Conservation (phyloP, 2,888 invertebrate genomes). For the Bellardia bayeri region DNA sequence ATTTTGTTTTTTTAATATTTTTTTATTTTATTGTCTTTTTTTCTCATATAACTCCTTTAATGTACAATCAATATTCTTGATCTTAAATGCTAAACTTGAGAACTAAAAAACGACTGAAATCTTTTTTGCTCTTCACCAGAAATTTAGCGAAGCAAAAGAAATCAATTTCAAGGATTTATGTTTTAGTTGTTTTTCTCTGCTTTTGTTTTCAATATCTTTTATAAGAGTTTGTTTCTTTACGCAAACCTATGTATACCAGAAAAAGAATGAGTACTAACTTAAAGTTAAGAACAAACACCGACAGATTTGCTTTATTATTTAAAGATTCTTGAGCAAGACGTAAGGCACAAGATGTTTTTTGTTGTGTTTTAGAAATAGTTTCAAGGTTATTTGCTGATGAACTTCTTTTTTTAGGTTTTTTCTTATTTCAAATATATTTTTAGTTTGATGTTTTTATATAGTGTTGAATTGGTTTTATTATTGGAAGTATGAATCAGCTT, state of each 20-base stretch:
- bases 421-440: conserved; percentile 25
- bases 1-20: not conserved
- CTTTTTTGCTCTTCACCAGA: conserved; percentile 55
- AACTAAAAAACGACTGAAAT: conserved; percentile 10
- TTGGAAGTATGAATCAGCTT: conserved; percentile 43
- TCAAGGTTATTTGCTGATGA: conserved; percentile 66
- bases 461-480: not conserved
- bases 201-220: conserved; percentile 40
- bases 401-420: conserved; percentile 14
- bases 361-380: conserved; percentile 64
- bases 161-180: conserved; percentile 73
- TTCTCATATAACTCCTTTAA: conserved; percentile 44
- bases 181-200: conserved; percentile 45
- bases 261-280: conserved; percentile 8
- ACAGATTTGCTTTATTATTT: conserved; percentile 26
- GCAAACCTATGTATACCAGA: not conserved
- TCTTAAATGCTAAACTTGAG: conserved; percentile 59
- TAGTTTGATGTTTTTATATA: conserved; percentile 3
- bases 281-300: conserved; percentile 20
- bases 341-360: conserved; percentile 16
- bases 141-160: conserved; percentile 66
- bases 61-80: conserved; percentile 66
- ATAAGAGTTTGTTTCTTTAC: conserved; percentile 40
- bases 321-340: conserved; percentile 33
- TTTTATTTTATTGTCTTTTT: not conserved